A percentile compares a stretch with the other conserved stretches of the same genome.
Conservation (phyloP, 2,113 vertebrate species). For the Arothron firmamentum region DNA sequence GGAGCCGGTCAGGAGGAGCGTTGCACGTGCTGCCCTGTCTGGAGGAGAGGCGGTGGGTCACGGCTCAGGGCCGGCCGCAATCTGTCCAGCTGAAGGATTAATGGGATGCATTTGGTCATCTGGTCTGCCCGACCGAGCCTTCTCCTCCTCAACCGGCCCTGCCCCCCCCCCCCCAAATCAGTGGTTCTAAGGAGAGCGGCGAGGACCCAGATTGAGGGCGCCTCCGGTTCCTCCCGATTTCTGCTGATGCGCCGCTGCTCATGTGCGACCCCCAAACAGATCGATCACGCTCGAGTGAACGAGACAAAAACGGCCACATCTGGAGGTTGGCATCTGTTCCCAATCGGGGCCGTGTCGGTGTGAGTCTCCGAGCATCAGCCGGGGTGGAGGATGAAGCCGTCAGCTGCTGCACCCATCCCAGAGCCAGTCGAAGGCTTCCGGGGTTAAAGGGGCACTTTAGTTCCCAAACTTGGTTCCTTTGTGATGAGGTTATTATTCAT, state of each 20-base stretch:
- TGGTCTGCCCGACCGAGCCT: conserved; percentile 2
- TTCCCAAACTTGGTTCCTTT: too few species aligned
- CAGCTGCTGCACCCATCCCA: too few species aligned
- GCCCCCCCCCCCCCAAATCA: conserved; percentile 10
- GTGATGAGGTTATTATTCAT: too few species aligned
- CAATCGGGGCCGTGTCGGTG: not conserved
- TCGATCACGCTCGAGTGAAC: conserved; percentile 19
- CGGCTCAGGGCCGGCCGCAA: conserved; percentile 7
- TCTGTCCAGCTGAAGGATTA: conserved; percentile 38
- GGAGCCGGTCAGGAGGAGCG: conserved; percentile 16
- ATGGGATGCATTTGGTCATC: conserved; percentile 20
- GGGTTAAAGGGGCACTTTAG: too few species aligned
- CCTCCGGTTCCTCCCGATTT: conserved; percentile 1
- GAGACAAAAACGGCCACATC: conserved; percentile 42
- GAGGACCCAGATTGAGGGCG: conserved; percentile 17
- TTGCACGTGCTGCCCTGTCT: conserved; percentile 11
- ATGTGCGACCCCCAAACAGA: conserved; percentile 39
- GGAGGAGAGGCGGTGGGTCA: conserved; percentile 21
- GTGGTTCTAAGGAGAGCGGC: conserved; percentile 33
- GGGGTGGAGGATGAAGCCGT: too few species aligned
- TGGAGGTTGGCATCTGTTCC: conserved; percentile 51
- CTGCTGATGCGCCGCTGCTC: conserved; percentile 23
- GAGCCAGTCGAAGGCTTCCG: too few species aligned
- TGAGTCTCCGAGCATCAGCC: not conserved
- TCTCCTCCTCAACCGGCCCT: conserved; percentile 20